Evolutionary conservation across 2,888 invertebrate genomes (phyloP).

Genomic region (Bugula neritina): DNA sequence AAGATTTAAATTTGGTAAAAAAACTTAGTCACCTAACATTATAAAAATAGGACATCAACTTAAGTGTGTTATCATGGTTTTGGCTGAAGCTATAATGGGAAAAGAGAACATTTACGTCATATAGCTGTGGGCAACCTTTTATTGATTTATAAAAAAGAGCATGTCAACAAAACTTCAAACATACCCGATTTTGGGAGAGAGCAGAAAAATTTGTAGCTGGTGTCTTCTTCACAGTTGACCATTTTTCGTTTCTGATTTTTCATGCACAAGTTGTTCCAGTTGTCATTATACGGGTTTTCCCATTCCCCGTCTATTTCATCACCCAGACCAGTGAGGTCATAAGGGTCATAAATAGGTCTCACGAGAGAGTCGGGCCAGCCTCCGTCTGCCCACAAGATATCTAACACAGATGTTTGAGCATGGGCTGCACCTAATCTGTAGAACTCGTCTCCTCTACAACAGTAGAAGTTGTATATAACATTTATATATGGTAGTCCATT

Average conservation of each 20-base stretch:
- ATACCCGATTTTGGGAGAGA: not conserved
- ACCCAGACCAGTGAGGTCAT: not conserved
- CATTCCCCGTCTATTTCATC: not conserved
- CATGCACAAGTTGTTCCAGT: conserved; percentile 1
- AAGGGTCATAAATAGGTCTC: not conserved
- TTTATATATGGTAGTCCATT: too few species aligned
- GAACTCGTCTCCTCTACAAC: not conserved
- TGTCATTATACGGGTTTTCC: conserved; percentile 14
- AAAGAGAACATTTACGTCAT: too few species aligned
- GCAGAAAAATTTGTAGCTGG: not conserved
- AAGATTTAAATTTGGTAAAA: too few species aligned
- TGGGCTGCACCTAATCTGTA: not conserved
- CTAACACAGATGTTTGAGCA: not conserved
- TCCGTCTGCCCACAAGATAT: conserved; percentile 5
- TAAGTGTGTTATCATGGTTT: too few species aligned
- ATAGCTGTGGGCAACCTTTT: not conserved
- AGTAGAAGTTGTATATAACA: too few species aligned
- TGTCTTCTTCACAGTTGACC: not conserved
- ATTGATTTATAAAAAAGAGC: not conserved
- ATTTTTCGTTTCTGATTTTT: not conserved
- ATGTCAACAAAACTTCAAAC: not conserved
- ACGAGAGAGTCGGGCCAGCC: not conserved
- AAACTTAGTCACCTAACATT: too few species aligned
- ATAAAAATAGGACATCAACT: too few species aligned
- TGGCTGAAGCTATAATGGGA: too few species aligned